Conservation (phyloP, 2,888 invertebrate genomes). For the Caenorhabditis wallacei region DNA sequence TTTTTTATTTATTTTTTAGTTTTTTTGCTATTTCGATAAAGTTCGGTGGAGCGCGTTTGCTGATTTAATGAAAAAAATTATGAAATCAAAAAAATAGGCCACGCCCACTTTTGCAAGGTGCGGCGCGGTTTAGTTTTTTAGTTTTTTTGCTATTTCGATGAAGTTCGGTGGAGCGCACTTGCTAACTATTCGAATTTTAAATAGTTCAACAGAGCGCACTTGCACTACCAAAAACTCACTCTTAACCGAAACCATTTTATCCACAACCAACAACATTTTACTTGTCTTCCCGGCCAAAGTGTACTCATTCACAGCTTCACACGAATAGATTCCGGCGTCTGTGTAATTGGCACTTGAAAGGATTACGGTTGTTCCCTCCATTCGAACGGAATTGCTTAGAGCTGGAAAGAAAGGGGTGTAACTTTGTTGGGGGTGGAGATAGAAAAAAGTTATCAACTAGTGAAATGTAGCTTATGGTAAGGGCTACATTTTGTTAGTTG, state of each 20-base stretch:
- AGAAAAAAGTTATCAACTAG: background rate
- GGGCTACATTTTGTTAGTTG: no score
- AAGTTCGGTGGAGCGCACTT: no score
- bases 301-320: conserved; percentile 73
- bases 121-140: no score
- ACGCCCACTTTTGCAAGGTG: no score
- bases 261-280: conserved; percentile 65
- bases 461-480: no score
- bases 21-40: no score
- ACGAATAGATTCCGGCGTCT: conserved; percentile 72
- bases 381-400: conserved; percentile 50
- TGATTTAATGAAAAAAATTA: background rate
- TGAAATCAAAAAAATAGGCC: background rate
- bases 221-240: conserved; percentile 59
- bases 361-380: conserved; percentile 65
- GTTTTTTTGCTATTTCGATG: no score
- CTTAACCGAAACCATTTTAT: conserved; percentile 72
- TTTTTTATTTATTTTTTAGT: no score
- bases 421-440: no score
- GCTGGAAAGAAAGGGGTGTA: conserved; percentile 33
- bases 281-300: conserved; percentile 56
- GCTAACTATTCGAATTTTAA: no score
- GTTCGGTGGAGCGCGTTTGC: conserved; percentile 13
- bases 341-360: conserved; percentile 59
- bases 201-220: no score